Evolutionary conservation across 2,113 vertebrate genomes (phyloP).

Genomic region (Eurypyga helias): DNA sequence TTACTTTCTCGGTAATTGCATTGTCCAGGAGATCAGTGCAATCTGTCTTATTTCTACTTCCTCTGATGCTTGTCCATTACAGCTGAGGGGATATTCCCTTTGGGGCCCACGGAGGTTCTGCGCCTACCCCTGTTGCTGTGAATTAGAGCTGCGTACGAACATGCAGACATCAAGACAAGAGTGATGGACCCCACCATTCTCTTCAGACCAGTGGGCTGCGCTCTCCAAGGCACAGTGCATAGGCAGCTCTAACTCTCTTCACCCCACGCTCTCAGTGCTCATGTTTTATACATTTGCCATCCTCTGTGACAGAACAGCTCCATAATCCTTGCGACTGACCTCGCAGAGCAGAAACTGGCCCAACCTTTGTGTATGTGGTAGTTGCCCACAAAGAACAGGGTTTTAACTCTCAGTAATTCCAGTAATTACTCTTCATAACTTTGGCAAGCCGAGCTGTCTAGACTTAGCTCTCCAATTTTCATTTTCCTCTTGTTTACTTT

Average conservation of each 20-base stretch:
- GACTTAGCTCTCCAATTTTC: neutral
- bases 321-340: neutral
- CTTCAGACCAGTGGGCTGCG: neutral
- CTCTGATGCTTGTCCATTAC: neutral
- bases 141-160: neutral
- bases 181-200: neutral
- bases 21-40: neutral
- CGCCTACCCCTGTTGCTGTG: neutral
- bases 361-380: neutral
- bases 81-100: neutral
- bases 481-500: neutral
- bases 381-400: neutral
- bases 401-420: neutral
- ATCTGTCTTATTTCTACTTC: conserved; percentile 22
- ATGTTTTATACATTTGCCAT: neutral
- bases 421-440: neutral
- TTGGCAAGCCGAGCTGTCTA: neutral
- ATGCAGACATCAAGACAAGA: neutral
- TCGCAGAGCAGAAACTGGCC: neutral
- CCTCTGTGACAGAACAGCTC: neutral
- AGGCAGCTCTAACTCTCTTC: neutral
- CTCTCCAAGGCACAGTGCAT: neutral
- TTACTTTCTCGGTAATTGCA: conserved; percentile 47
- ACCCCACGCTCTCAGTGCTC: neutral
- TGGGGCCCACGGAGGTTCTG: neutral